Conservation (phyloP, 1,140 invertebrate species). For the Trichomalopsis sarcophagae region DNA sequence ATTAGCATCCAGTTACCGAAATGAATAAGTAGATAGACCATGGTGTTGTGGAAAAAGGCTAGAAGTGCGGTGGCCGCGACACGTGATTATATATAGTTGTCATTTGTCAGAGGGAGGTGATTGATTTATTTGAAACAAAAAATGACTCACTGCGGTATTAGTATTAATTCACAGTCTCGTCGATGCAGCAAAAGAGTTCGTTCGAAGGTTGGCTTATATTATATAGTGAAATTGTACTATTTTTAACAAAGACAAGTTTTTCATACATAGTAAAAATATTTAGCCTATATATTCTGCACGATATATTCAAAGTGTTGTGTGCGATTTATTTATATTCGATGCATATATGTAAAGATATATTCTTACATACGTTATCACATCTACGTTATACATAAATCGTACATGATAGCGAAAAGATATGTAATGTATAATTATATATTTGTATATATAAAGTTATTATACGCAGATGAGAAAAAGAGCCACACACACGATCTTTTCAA, state of each 20-base stretch:
- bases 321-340: constrained; percentile 26
- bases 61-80: not conserved
- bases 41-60: not conserved
- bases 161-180: not conserved
- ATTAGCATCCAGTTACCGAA: constrained; percentile 47
- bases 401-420: not conserved
- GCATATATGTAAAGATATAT: not conserved
- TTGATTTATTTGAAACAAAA: not conserved
- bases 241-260: constrained; percentile 36
- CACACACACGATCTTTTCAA: not conserved
- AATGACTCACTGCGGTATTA: not conserved
- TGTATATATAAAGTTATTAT: constrained; percentile 32
- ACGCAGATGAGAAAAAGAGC: not conserved
- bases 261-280: constrained; percentile 21
- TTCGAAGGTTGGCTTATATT: constrained; percentile 17
- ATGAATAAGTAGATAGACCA: not conserved
- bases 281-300: constrained; percentile 6
- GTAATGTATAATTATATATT: constrained; percentile 33
- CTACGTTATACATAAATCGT: constrained; percentile 9
- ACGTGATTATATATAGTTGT: not conserved
- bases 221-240: constrained; percentile 36
- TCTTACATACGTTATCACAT: not conserved
- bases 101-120: not conserved
- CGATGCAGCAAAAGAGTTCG: not conserved
- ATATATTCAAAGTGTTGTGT: not conserved